Percentiles rank a stretch among this genome's conserved stretches.
phyloP scores from a whole-genome alignment of 1,140 invertebrate species.

The Rhyzopertha dominica region DNA sequence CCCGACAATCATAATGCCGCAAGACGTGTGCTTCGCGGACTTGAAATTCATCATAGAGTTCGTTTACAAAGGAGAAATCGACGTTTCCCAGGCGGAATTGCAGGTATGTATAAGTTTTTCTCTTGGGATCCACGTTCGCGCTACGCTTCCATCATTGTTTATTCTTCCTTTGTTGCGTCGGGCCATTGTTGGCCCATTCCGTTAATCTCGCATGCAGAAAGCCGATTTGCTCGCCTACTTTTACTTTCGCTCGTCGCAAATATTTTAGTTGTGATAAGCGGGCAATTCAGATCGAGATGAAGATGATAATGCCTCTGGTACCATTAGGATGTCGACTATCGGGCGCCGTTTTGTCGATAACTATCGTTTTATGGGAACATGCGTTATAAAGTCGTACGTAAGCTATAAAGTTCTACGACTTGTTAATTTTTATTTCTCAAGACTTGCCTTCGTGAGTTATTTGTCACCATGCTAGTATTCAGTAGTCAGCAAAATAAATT shows the following conservation, averaged over 20 bases:
- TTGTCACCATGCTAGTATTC: too few species aligned
- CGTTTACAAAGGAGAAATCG: slow-evolving; percentile 76
- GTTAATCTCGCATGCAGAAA: not conserved
- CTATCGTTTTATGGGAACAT: too few species aligned
- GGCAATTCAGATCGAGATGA: not conserved
- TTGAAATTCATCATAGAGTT: slow-evolving; percentile 78
- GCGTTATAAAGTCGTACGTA: too few species aligned
- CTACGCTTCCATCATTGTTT: not conserved
- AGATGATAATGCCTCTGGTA: too few species aligned
- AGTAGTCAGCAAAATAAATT: too few species aligned
- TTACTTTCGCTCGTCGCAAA: not conserved
- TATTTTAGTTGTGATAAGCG: not conserved
- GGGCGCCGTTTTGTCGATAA: too few species aligned
- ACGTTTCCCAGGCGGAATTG: slow-evolving; percentile 70
- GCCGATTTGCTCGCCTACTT: not conserved
- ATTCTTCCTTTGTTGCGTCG: not conserved
- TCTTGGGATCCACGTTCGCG: slow-evolving; percentile 3
- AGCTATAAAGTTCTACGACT: too few species aligned
- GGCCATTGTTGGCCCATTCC: not conserved
- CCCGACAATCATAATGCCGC: slow-evolving; percentile 71
- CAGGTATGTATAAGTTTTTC: slow-evolving; percentile 51
- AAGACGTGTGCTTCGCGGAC: slow-evolving; percentile 72
- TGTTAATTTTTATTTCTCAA: too few species aligned
- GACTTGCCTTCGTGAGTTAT: too few species aligned
- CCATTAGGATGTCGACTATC: too few species aligned